Base-by-base conservation (phyloP, 2,797 vertebrate species). In the Parotocinclus haroldoi region DNA sequence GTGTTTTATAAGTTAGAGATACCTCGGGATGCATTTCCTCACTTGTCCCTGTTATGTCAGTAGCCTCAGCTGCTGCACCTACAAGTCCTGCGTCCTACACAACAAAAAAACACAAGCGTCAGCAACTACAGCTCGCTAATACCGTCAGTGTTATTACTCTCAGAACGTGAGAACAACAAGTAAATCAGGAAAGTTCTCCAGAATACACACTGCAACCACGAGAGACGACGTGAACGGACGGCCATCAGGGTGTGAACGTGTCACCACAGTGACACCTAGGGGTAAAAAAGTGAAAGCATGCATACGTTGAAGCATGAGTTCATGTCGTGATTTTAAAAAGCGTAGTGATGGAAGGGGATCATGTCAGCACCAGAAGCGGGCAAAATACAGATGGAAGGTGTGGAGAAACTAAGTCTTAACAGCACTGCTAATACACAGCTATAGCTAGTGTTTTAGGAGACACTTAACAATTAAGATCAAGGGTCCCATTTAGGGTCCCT, bases 71-170 rank as follows among this genome's bases (percentile, higher is more conserved):
- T 7, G n/a, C 12, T 37, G 3, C 42, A 44, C 37, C 51, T 11
- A 5, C 38, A 40, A 5, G 5, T 16, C 60, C 54, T 48, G 49
- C 13, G 13, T 61, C 76, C 76, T 78, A 44, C 37, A 16, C 10
- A 59, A 19, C 44, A 55, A 61, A 45, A n/a, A n/a, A n/a, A n/a
- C n/a, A 44, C 38, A 45, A 3, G 9, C 51, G 54, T 63, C 58
- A 46, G 38, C 27, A 71, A 19, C 4, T 18, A 52, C 10, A 9
- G 7, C 17, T 42, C 38, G 14, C 5, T 12, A n/a, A 58, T 18
- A 27, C 27, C 27, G 27, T 17, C 16, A 57, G 11, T 8, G 3
- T 49, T 13, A 40, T 5, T 5, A 40, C 9, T 40, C 38, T 9
- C n/a, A n/a, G n/a, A n/a, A n/a, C n/a, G n/a, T n/a, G n/a, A n/a